These are phyloP conservation scores for Dicrurus megarhynchus DNA, from an alignment of 2,113 vertebrate species.

Conservation along the genomic window DNA sequence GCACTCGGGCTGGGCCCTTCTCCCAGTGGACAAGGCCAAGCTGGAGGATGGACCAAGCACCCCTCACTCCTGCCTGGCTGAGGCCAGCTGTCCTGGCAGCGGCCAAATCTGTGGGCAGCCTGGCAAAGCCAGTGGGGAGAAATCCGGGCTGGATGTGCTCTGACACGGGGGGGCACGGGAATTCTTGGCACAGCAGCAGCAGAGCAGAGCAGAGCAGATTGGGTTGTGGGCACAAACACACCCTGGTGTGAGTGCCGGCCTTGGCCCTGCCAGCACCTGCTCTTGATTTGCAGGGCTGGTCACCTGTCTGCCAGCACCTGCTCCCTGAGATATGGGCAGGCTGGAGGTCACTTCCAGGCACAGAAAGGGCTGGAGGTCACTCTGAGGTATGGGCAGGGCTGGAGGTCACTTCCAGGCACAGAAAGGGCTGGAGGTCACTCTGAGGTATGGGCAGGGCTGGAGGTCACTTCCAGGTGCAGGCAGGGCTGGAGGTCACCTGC, in stretches of 20 bases:
- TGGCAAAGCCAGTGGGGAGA: fast-evolving
- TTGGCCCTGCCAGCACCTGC: fast-evolving
- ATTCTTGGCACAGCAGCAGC: background rate
- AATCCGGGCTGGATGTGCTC: fast-evolving
- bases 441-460: fast-evolving
- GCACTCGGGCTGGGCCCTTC: fast-evolving
- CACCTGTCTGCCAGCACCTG: background rate
- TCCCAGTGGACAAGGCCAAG: background rate
- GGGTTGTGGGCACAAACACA: fast-evolving
- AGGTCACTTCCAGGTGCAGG: fast-evolving
- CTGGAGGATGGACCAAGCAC: background rate
- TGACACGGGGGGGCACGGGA: fast-evolving
- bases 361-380: background rate
- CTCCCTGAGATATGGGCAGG: background rate
- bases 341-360: background rate
- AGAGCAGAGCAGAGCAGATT: background rate
- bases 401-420: background rate
- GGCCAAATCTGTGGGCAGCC: background rate
- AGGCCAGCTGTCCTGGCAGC: background rate
- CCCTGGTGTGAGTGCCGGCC: fast-evolving
- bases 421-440: background rate
- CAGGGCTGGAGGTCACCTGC: background rate
- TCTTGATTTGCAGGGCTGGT: background rate
- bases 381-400: fast-evolving
- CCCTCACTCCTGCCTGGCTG: fast-evolving